Evolutionary conservation across 2,797 vertebrate genomes (phyloP), one percentile per base, ranked within the genome.

Genomic region (Hipposideros larvatus): DNA sequence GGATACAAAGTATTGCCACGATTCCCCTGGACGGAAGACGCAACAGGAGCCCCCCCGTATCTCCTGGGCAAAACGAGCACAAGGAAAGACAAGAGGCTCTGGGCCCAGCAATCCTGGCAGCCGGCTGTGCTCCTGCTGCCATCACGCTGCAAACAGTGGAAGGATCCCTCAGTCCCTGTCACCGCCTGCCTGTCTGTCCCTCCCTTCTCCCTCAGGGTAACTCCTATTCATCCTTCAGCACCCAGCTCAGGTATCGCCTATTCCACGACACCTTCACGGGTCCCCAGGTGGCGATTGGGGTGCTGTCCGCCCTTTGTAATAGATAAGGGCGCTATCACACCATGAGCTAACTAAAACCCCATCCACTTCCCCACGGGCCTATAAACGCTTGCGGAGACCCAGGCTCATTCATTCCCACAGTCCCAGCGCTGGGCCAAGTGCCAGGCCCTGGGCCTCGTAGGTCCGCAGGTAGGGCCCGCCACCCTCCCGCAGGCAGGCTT

Each of bases 81-180:
- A 46, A 5, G 22, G 59, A 26, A 16, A 9, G 75, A 21, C n/a
- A 37, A 11, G 59, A 7, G n/a, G 11, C 34, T 18, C 34, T 18
- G 0, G 31, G 46, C 68, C 66, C 5, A 4, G 28, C 48, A 11
- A 31, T 31, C 22, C 85, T 2, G 7, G 51, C 0, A 0, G 59
- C 86, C 19, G 11, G 18, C 41, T 59, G 63, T 41, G 61, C 8
- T 26, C 46, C 82, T 26, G 70, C 82, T n/a, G 70, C 11, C 0
- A 7, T 31, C 90, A 5, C 1, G 18, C 63, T 3, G 22, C 75
- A 34, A 66, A 43, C 0, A 8, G 24, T 0, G 0, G 71, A 21
- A 37, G 0, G 0, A 8, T 4, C 2, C 19, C 10, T 1, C 1
- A 0, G 53, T 10, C 51, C 0, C 37, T 37, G 2, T 16, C 43